Conservation (phyloP, 2,113 vertebrate genomes). For the Oryzias melastigma region DNA sequence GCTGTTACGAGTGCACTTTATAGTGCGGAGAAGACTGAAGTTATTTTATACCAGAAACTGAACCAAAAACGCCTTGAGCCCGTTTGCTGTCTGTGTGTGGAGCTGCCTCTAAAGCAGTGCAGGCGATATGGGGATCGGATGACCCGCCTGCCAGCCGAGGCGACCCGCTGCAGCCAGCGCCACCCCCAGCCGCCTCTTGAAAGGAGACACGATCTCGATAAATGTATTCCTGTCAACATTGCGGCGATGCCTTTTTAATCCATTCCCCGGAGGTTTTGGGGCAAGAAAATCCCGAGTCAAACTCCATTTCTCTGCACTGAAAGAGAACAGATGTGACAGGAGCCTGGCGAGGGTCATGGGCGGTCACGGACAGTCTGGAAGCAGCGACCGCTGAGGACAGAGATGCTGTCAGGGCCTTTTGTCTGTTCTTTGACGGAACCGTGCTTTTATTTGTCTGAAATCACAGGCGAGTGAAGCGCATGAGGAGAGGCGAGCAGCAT, state of each 20-base stretch:
- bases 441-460: background rate
- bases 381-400: constrained; percentile 6
- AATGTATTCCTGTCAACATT: constrained; percentile 81
- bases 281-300: constrained; percentile 71
- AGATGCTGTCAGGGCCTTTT: constrained; percentile 12
- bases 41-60: no score
- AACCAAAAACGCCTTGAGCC: no score
- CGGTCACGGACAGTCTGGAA: constrained; percentile 32
- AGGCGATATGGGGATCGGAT: constrained; percentile 66
- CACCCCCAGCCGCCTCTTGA: constrained; percentile 70
- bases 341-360: constrained; percentile 52
- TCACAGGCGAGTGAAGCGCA: constrained; percentile 9
- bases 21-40: no score
- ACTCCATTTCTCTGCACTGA: constrained; percentile 69
- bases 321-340: constrained; percentile 64
- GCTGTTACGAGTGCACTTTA: no score
- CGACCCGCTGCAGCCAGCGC: constrained; percentile 63
- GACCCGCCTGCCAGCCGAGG: constrained; percentile 48
- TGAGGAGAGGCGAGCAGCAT: constrained; percentile 14
- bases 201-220: constrained; percentile 78
- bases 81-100: background rate
- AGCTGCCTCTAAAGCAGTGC: constrained; percentile 32
- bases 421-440: constrained; percentile 2
- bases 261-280: constrained; percentile 66
- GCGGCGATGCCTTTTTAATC: constrained; percentile 77